phyloP scores from a whole-genome alignment of 1,140 invertebrate species.

The Dufourea novaeangliae region DNA sequence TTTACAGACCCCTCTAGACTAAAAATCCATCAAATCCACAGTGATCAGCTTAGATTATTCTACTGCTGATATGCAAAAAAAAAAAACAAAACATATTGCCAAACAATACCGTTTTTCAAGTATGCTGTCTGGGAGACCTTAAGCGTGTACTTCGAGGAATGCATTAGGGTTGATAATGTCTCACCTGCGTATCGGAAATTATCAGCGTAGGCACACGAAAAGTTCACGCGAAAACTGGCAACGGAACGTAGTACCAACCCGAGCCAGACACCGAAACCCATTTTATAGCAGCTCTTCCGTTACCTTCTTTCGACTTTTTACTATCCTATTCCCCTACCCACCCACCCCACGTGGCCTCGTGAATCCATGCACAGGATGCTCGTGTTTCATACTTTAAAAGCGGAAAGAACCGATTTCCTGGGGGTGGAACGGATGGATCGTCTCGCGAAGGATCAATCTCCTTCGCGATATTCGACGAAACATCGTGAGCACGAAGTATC shows the following conservation, averaged over 20 bases:
- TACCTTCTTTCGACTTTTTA: slow-evolving; percentile 27
- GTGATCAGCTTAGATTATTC: no score
- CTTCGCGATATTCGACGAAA: no score
- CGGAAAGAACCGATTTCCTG: neutral
- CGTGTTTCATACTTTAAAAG: neutral
- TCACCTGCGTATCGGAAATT: slow-evolving; percentile 6
- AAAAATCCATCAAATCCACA: no score
- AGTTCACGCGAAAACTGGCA: slow-evolving; percentile 33
- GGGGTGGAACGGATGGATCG: neutral
- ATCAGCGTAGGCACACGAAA: neutral
- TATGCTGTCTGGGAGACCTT: no score
- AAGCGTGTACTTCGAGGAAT: no score
- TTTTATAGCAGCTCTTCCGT: slow-evolving; percentile 53
- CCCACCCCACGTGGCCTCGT: neutral
- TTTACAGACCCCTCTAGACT: no score
- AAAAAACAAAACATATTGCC: no score
- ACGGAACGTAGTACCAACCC: slow-evolving; percentile 49
- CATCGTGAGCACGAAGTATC: neutral
- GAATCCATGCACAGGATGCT: neutral
- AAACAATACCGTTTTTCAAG: no score
- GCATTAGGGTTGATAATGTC: neutral
- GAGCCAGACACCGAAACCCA: slow-evolving; percentile 69
- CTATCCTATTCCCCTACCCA: neutral
- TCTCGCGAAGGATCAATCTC: no score
- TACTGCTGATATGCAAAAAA: no score